Evolutionary conservation across 2,797 vertebrate species (phyloP), one percentile per base, ranked within the genome.

Genomic region (Catamblyrhynchus diadema): DNA sequence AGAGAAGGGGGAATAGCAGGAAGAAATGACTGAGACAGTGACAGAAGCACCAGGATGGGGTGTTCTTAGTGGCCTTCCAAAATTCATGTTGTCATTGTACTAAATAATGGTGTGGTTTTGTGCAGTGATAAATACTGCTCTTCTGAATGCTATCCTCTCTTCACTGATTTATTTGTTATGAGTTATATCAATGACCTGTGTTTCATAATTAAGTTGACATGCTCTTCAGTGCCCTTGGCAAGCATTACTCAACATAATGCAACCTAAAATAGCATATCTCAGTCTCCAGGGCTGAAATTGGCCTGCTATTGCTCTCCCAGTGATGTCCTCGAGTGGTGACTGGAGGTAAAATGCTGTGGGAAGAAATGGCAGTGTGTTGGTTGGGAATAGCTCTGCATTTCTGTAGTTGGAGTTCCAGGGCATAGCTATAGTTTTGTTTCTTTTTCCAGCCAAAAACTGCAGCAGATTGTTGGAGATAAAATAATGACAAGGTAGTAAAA

Each of bases 401-500:
- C 37, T 92, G 20, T 35, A n/a, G 39, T 41, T 54, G 30, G 30
- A 15, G 41, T 41, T 47, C 17, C 45, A 47, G n/a, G 30, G n/a
- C 10, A 60, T 6, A 66, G 35, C 33, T 32, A 7, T 32, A 18
- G 39, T 56, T 92, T 30, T 60, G 22, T 41, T 81, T 67, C n/a
- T 88, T 93, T 75, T 88, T 53, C 30, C 28, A 50, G 30, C 15
- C 45, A 35, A 86, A 88, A 81, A 54, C 53, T 86, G 65, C 57
- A 86, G 44, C 80, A 95, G 65, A 90, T 69, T 84, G 45, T 44
- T 90, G 47, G 57, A 54, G 59, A 83, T 81, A 84, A 94, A 93
- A 88, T 67, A 81, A 48, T 62, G 67, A 73, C 60, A 85, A n/a
- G 60, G 59, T 51, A 83, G 50, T 93, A 90, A 95, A 94, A 83